A percentile compares a stretch with the other conserved stretches of the same genome.
Conservation (phyloP, 2,113 vertebrate species). For the Odobenus rosmarus region DNA sequence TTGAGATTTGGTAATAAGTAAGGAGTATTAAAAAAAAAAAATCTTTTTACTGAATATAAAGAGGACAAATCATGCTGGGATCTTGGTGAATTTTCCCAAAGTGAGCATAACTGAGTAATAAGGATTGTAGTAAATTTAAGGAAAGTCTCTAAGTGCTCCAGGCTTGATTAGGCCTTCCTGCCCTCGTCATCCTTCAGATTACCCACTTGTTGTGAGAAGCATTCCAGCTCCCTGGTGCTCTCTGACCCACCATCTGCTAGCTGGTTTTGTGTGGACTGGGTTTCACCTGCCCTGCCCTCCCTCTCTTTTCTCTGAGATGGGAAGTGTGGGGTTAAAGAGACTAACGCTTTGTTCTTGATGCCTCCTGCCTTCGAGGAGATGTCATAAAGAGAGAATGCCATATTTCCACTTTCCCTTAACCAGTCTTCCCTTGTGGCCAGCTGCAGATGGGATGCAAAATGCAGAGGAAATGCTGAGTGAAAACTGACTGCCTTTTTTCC, state of each 20-base stretch:
- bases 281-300: no score
- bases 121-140: background rate
- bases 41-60: background rate
- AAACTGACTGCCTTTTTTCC: rapidly evolving
- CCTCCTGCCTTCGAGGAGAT: background rate
- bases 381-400: rapidly evolving
- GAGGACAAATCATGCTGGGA: background rate
- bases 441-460: background rate
- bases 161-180: background rate
- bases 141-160: background rate
- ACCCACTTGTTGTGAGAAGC: background rate
- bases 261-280: background rate
- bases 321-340: background rate
- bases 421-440: background rate
- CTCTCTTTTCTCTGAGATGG: background rate
- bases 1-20: background rate
- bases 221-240: background rate
- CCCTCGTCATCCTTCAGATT: background rate
- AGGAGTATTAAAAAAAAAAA: background rate
- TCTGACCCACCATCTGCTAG: background rate
- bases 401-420: background rate
- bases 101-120: background rate
- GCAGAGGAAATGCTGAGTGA: no score
- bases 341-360: background rate
- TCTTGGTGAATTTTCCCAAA: background rate